Evolutionary conservation across 2,888 invertebrate genomes (phyloP), one percentile per base, ranked within the genome.

Genomic region (Melanostoma scalare): DNA sequence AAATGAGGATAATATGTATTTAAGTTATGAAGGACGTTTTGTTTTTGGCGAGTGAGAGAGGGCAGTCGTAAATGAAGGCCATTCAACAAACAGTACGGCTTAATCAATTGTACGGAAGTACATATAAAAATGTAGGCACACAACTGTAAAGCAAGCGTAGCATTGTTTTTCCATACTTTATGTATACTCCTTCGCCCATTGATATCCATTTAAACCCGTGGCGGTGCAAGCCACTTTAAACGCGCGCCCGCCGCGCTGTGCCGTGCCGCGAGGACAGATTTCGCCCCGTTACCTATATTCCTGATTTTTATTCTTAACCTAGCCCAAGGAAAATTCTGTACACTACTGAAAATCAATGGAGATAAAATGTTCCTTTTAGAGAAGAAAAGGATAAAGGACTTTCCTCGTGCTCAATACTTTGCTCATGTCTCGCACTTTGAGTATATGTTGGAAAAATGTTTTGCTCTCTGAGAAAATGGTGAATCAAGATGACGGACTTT

Each of bases 291-390:
- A 63, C 81, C 60, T 53, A 73, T 40, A 73, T 82, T 77, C 65
- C 44, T 48, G 71, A 74, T 65, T 74, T 69, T 78, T 68, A 74
- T 82, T 78, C 82, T 82, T 82, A 82, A 82, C 82, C 82, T 82
- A 82, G 82, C 82, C 78, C 82, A 82, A 82, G 78, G 78, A 82
- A 82, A 82, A 78, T 78, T 82, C 78, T 78, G 82, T 78, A 82
- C 82, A 82, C 78, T 78, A 78, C 82, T 82, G 74, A 78, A 82
- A 78, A 74, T 78, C 82, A 82, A 82, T 82, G 73, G 69, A 73
- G 52, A 74, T 36, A 67, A 68, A 77, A 73, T 82, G 61, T 68
- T 77, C 56, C 20, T 48, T 69, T 67, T 52, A 50, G 36, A 63
- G 50, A 46, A 30, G 61, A 42, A 77, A 52, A 65, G 52, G 55